phyloP scores from a whole-genome alignment of 2,888 invertebrate species.

The Amphipyra tragopoginis region DNA sequence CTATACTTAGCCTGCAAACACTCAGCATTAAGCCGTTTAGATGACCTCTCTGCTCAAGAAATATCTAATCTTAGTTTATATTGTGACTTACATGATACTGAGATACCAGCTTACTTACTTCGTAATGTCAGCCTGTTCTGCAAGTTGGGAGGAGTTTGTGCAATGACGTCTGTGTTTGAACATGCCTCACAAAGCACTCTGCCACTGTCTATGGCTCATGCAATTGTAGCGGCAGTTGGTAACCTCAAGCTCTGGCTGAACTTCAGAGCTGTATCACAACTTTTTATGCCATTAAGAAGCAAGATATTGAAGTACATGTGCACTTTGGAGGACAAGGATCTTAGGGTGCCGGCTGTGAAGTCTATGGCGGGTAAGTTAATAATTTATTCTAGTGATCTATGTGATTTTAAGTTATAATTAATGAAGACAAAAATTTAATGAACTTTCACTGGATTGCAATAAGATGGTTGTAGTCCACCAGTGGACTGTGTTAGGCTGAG shows the following conservation, averaged over 20 bases:
- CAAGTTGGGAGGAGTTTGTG: constrained; percentile 96
- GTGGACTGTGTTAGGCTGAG: too few species aligned
- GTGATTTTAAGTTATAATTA: too few species aligned
- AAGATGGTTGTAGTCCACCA: too few species aligned
- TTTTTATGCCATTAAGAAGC: constrained; percentile 96
- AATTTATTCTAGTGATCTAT: too few species aligned
- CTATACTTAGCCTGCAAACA: constrained; percentile 96
- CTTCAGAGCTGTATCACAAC: constrained; percentile 96
- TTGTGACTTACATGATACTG: constrained; percentile 98
- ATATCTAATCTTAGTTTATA: constrained; percentile 94
- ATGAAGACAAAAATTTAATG: too few species aligned
- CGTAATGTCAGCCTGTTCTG: constrained; percentile 98
- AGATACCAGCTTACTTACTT: constrained; percentile 96
- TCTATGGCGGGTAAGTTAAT: constrained; percentile 95
- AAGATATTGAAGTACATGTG: constrained; percentile 98
- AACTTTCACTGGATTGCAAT: too few species aligned
- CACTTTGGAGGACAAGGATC: constrained; percentile 96
- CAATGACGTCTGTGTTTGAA: constrained; percentile 96
- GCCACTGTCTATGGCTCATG: constrained; percentile 97
- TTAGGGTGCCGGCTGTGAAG: constrained; percentile 96
- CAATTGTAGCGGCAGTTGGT: constrained; percentile 97
- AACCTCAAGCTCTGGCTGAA: constrained; percentile 98
- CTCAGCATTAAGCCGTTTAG: constrained; percentile 94
- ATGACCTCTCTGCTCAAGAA: constrained; percentile 96
- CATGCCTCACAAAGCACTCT: constrained; percentile 92